These are phyloP conservation scores for Eublepharis macularius DNA, from an alignment of 2,113 vertebrate species.

Conservation along the genomic window DNA sequence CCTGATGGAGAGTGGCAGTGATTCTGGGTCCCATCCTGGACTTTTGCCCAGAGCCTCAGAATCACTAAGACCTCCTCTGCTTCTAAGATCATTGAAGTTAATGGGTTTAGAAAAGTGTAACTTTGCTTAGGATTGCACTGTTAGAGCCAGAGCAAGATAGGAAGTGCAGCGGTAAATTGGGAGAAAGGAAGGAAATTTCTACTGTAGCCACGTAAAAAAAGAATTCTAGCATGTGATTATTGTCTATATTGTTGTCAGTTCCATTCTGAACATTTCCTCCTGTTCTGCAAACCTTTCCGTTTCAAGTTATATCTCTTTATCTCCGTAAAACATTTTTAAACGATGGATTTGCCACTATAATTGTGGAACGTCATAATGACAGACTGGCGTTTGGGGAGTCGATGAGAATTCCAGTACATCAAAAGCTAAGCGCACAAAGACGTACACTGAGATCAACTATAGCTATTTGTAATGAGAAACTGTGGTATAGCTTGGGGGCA, in stretches of 20 bases:
- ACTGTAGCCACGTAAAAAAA: neutral
- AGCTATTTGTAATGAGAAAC: neutral
- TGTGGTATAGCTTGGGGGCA: neutral
- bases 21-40: no score
- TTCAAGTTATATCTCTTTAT: neutral
- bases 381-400: neutral
- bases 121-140: no score
- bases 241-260: neutral
- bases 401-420: neutral
- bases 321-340: accelerated
- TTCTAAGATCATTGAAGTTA: no score
- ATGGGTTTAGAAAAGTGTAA: no score
- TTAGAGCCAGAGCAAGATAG: neutral
- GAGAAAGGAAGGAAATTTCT: neutral
- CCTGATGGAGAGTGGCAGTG: no score
- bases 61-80: no score
- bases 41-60: no score
- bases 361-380: neutral
- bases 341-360: accelerated
- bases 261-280: neutral
- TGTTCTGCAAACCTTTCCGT: neutral
- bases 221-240: neutral
- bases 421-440: neutral
- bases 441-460: neutral
- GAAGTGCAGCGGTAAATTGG: neutral